phyloP scores from a whole-genome alignment of 2,113 vertebrate species.

The Pollachius pollachius region DNA sequence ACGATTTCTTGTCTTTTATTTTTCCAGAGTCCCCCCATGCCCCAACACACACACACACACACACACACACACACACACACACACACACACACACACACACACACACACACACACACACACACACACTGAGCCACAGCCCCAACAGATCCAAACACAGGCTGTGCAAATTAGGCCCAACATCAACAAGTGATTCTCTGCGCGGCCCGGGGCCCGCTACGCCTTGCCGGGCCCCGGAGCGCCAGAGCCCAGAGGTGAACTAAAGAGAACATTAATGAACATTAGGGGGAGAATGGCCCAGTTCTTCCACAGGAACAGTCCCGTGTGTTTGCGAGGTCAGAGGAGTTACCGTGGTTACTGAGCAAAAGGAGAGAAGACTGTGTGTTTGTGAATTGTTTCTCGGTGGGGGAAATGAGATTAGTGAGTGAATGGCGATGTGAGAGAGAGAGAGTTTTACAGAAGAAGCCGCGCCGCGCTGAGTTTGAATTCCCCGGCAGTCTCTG shows the following conservation, averaged over 20 bases:
- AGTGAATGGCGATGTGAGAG: slow-evolving; percentile 76
- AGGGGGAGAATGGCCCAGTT: slow-evolving; percentile 72
- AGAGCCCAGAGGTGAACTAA: slow-evolving; percentile 64
- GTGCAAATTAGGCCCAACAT: slow-evolving; percentile 76
- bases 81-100: too few species aligned
- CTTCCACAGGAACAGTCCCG: slow-evolving; percentile 71
- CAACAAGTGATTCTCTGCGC: slow-evolving; percentile 67
- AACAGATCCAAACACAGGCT: slow-evolving; percentile 72
- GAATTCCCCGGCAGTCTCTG: slow-evolving; percentile 52
- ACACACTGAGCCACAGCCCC: slow-evolving; percentile 43
- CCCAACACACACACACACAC: too few species aligned
- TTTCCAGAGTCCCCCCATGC: too few species aligned
- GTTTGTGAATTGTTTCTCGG: slow-evolving; percentile 76
- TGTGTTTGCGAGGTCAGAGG: slow-evolving; percentile 77
- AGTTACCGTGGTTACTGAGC: slow-evolving; percentile 78
- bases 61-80: too few species aligned
- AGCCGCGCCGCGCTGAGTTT: slow-evolving; percentile 66
- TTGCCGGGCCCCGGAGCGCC: slow-evolving; percentile 47
- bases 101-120: too few species aligned
- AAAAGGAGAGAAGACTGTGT: slow-evolving; percentile 71
- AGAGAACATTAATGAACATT: slow-evolving; percentile 76
- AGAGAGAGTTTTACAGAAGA: slow-evolving; percentile 65
- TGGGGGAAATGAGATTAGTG: slow-evolving; percentile 79
- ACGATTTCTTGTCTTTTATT: background rate
- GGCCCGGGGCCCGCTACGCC: slow-evolving; percentile 60